Evolutionary conservation across 2,797 vertebrate genomes (phyloP).

Genomic region (Brotula barbata): DNA sequence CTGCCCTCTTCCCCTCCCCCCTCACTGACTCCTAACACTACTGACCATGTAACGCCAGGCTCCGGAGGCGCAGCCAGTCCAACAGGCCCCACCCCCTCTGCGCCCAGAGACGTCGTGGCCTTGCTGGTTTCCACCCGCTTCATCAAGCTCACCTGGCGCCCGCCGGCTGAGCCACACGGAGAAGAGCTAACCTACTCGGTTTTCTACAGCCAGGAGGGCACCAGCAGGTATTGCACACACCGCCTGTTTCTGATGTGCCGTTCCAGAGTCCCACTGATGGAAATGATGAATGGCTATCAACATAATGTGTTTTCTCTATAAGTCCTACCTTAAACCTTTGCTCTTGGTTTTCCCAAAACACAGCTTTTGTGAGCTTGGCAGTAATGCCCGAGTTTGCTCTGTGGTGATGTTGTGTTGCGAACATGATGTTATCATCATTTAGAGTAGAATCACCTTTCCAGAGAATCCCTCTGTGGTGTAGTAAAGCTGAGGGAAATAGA

Average conservation of each 20-base stretch:
- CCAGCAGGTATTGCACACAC: slow-evolving; percentile 81
- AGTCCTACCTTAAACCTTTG: no score
- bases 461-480: no score
- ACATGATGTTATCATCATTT: no score
- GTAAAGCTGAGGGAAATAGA: no score
- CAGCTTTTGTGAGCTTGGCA: no score
- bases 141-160: slow-evolving; percentile 97
- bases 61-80: slow-evolving; percentile 80
- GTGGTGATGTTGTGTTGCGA: no score
- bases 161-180: slow-evolving; percentile 90
- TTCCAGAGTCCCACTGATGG: no score
- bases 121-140: slow-evolving; percentile 97
- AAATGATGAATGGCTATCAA: no score
- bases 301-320: no score
- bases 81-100: slow-evolving; percentile 88
- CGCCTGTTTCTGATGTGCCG: slow-evolving; percentile 40
- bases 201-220: slow-evolving; percentile 93
- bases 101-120: slow-evolving; percentile 94
- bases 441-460: no score
- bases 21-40: slow-evolving; percentile 99
- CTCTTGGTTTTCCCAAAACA: no score
- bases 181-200: slow-evolving; percentile 95
- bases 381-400: no score
- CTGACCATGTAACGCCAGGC: slow-evolving; percentile 99
- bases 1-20: slow-evolving; percentile 93